Base-by-base conservation (phyloP, 2,797 vertebrate species). In the Ataeniobius toweri region DNA sequence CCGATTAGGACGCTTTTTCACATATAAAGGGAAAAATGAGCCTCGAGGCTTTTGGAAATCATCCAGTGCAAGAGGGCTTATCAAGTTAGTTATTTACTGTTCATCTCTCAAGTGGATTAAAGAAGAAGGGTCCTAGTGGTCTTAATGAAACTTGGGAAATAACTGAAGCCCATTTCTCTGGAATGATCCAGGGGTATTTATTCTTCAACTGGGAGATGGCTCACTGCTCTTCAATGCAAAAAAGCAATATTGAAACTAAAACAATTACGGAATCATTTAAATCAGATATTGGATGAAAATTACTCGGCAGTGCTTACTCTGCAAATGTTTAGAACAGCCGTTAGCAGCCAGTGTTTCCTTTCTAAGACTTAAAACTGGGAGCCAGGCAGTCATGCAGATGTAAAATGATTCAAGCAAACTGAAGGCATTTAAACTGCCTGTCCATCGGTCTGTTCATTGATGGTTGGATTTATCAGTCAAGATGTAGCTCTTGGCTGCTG, bases 391-490 rank as follows among this genome's bases (percentile, higher is more conserved):
- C 80, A 48, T 51, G 83, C 71, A 73, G 75, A 80, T 61, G 73
- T 71, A 69, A 86, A 81, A 58, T 3, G 55, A 26, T 31, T n/a
- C 14, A 2, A 18, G 82, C 46, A 65, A 77, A 72, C 77, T 71
- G 72, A 56, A 70, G 84, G 65, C 75, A 0, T 48, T 69, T 26
- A 67, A 71, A 50, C 74, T 31, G 76, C 82, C 75, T 24, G 59
- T 80, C 88, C 77, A 36, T 89, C 84, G n/a, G 77, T 76, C 86
- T 88, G 75, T 61, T 75, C 28, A 0, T n/a, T 81, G 65, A 73
- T 83, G 85, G 89, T 76, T 86, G 81, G 80, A 87, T 86, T 80
- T 65, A 87, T 85, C 72, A 76, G 65, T 46, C 67, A 56, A 69
- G 77, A 75, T 1, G 31, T 63, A 55, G 28, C 74, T 70, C 77